Base-by-base conservation (phyloP, 2,888 invertebrate species). In the Nomada flava region DNA sequence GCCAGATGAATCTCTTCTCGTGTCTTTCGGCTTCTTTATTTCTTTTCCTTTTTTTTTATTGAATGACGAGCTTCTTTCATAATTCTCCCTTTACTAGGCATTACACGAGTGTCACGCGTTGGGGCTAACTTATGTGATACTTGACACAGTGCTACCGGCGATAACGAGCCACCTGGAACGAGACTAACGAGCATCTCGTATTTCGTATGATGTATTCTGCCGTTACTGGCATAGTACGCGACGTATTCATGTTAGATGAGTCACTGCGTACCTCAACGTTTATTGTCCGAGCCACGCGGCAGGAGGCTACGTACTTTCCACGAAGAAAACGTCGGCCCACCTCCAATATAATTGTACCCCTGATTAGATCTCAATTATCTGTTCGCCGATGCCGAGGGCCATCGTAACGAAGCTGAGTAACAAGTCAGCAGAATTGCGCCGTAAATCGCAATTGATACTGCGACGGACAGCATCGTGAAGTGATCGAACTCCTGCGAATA, bases 161-260 rank as follows among this genome's bases (percentile, higher is more conserved):
- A 85, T 91, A 91, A 91, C 91, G 89, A 91, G 90, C 90, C 87
- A 87, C 88, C 89, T 85, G 87, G 89, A 91, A 90, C 89, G 87
- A 90, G 89, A 91, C 91, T 91, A 92, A 91, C 91, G 90, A 91
- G 91, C 91, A 88, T 91, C 91, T 91, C 91, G 85, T 89, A 88
- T 91, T 89, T 91, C 89, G 80, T 80, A 82, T 79, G 88, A 87
- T 88, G 88, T 85, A 90, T 90, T 87, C 86, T 73, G 64, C 78
- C 82, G 75, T 78, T 83, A 85, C 80, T 83, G 86, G 87, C 82
- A 83, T 82, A 82, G 78, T 84, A 86, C 84, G 77, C 83, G 85
- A 89, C 87, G 83, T 77, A 29, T 53, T 59, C 44, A 52, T 55
- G 71, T 20, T 67, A 50, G 70, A 75, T 75, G 82, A 77, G n/a